Evolutionary conservation across 1,140 invertebrate genomes (phyloP), one percentile per base, ranked within the genome.

Genomic region (Heterodera schachtii): DNA sequence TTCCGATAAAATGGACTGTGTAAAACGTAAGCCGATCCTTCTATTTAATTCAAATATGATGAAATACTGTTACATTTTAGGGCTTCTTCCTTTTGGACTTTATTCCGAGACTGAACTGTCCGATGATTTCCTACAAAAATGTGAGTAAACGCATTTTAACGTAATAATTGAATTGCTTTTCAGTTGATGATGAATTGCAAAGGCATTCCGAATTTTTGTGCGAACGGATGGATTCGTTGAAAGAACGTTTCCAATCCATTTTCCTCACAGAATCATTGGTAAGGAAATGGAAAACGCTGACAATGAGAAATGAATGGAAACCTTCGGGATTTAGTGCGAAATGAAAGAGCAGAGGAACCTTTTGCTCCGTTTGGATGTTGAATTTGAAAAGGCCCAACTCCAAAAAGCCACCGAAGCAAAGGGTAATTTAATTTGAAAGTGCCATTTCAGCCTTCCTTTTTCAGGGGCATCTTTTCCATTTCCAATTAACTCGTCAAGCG

Each of bases 131-230:
- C 69, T 13, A 43, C 9, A 46, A 19, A 71, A 71, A 71, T 71
- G 69, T 71, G 19, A 70, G 8, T 46, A 11, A 13, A 13, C 41
- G 31, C 31, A 71, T 71, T 13, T 19, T 7, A 7, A 31, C 9
- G 6, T 43, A 13, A 13, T 43, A 43, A 71, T 43, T 16, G 8
- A 13, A 31, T 43, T 71, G 8, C 13, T 43, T 71, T 43, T 71
- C 21, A 71, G 69, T 71, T 19, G 69, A 71, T 43, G 69, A 21
- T 41, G 69, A 71, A 71, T 46, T 71, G 41, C 69, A 71, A 71
- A 71, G 69, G 69, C 69, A 71, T 71, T 71, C 69, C 4, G 69
- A 71, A 4, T 41, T 46, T 41, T 43, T 71, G 31, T 11, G 31
- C 41, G 41, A 71, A 46, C 8, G 31, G 6, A 43, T 71, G 41